Conservation (phyloP, 2,888 invertebrate genomes). For the Erebia ligea region DNA sequence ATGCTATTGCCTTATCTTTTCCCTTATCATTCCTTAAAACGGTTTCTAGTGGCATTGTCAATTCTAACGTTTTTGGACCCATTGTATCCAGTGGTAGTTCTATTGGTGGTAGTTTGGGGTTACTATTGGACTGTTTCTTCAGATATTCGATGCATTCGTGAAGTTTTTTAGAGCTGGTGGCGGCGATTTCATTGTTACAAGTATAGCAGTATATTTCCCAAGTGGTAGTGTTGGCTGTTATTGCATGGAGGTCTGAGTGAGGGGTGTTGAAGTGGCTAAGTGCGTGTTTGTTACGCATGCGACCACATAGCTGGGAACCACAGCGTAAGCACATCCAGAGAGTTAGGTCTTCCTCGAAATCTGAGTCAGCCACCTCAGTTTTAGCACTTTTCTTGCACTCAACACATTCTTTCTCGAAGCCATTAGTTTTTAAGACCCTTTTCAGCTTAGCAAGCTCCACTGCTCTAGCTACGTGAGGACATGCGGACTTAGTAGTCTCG, state of each 20-base stretch:
- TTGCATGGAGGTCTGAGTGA: slow-evolving; percentile 89
- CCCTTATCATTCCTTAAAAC: slow-evolving; percentile 63
- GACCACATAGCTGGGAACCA: slow-evolving; percentile 90
- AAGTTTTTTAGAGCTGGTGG: slow-evolving; percentile 85
- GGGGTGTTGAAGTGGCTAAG: slow-evolving; percentile 89
- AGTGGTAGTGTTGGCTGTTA: slow-evolving; percentile 87
- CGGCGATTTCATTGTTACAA: slow-evolving; percentile 88
- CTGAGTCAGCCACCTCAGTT: slow-evolving; percentile 68
- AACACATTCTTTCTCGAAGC: slow-evolving; percentile 82
- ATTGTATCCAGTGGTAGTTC: slow-evolving; percentile 50
- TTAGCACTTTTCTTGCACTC: slow-evolving; percentile 82
- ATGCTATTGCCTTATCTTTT: slow-evolving; percentile 65
- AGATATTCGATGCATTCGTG: slow-evolving; percentile 89
- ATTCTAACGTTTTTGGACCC: slow-evolving; percentile 44
- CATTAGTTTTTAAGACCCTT: slow-evolving; percentile 80
- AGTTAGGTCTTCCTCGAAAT: slow-evolving; percentile 78
- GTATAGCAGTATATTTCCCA: slow-evolving; percentile 92
- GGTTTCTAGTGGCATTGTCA: slow-evolving; percentile 53
- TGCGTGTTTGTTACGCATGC: slow-evolving; percentile 87
- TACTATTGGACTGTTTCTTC: slow-evolving; percentile 79
- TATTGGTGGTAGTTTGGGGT: slow-evolving; percentile 66
- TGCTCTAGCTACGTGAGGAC: slow-evolving; percentile 87
- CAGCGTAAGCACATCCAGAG: slow-evolving; percentile 93
- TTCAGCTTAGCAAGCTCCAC: slow-evolving; percentile 85
- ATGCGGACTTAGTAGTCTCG: slow-evolving; percentile 85